Evolutionary conservation across 2,797 vertebrate species (phyloP).

Genomic region (Cephalopachus bancanus): DNA sequence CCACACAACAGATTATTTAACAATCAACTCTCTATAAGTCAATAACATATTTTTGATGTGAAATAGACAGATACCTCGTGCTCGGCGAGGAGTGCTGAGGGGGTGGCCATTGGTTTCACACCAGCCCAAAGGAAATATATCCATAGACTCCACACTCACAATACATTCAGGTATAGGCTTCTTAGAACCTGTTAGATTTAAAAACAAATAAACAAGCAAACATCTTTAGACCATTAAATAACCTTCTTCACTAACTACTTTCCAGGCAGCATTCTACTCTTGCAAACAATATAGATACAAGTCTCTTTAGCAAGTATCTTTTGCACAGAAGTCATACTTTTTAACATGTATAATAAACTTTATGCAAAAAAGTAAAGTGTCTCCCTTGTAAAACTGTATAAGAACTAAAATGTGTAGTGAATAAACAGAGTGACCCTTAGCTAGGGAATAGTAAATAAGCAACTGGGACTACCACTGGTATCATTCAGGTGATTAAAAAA

Average conservation of each 20-base stretch:
- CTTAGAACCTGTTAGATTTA: constrained; percentile 92
- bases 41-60: too few species aligned
- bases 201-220: constrained; percentile 15
- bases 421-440: not conserved
- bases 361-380: constrained; percentile 49
- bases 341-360: not conserved
- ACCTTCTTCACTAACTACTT: constrained; percentile 38
- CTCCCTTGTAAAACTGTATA: not conserved
- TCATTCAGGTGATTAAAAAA: not conserved
- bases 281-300: constrained; percentile 21
- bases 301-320: constrained; percentile 36
- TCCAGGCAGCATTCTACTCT: not conserved
- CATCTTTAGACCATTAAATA: constrained; percentile 30
- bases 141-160: constrained; percentile 96
- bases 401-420: constrained; percentile 9
- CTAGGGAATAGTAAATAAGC: constrained; percentile 15
- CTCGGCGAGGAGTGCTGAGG: constrained; percentile 94
- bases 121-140: constrained; percentile 99
- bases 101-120: constrained; percentile 98
- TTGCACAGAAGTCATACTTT: constrained; percentile 41
- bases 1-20: constrained; percentile 29
- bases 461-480: not conserved
- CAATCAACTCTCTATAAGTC: not conserved
- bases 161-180: constrained; percentile 95
- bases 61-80: constrained; percentile 90